phyloP scores from a whole-genome alignment of 2,797 vertebrate genomes.

The Pseudochirops cupreus region DNA sequence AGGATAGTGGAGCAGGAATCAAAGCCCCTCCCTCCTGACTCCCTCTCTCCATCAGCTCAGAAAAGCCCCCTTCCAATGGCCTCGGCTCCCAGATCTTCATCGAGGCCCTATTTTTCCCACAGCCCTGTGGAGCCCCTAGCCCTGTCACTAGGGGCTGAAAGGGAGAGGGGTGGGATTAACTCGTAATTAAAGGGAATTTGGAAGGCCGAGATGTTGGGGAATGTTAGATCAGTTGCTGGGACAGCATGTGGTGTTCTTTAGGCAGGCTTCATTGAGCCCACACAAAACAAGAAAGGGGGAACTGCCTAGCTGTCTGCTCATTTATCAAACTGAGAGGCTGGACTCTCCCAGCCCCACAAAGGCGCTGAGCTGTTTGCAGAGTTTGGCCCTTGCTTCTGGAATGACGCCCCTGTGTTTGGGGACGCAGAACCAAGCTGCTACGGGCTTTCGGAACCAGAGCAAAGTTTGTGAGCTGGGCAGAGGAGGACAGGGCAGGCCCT shows the following conservation, averaged over 20 bases:
- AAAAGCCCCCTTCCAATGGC: not conserved
- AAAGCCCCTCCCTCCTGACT: not conserved
- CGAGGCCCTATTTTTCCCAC: slow-evolving; percentile 87
- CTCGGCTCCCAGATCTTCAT: not conserved
- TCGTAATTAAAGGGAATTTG: slow-evolving; percentile 99
- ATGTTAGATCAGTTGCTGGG: slow-evolving; percentile 99
- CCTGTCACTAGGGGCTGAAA: slow-evolving; percentile 97
- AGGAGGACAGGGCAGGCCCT: slow-evolving; percentile 39
- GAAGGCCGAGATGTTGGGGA: slow-evolving; percentile 99
- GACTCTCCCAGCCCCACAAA: slow-evolving; percentile 98
- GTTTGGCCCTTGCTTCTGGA: slow-evolving; percentile 87
- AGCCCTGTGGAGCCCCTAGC: slow-evolving; percentile 88
- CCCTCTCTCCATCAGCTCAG: not conserved
- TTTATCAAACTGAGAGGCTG: slow-evolving; percentile 99
- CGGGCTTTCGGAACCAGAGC: slow-evolving; percentile 73
- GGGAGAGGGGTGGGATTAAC: slow-evolving; percentile 98
- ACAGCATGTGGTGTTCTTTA: slow-evolving; percentile 99
- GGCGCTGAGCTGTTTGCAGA: slow-evolving; percentile 98
- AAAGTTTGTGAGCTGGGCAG: slow-evolving; percentile 62
- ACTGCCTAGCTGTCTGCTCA: slow-evolving; percentile 99
- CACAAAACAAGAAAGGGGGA: slow-evolving; percentile 95
- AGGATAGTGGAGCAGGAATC: not conserved
- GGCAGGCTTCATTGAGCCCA: slow-evolving; percentile 99
- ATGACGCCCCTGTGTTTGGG: slow-evolving; percentile 72
- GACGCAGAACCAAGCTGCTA: slow-evolving; percentile 55